Evolutionary conservation across 2,888 invertebrate genomes (phyloP).

Genomic region (Epinotia demarniana): DNA sequence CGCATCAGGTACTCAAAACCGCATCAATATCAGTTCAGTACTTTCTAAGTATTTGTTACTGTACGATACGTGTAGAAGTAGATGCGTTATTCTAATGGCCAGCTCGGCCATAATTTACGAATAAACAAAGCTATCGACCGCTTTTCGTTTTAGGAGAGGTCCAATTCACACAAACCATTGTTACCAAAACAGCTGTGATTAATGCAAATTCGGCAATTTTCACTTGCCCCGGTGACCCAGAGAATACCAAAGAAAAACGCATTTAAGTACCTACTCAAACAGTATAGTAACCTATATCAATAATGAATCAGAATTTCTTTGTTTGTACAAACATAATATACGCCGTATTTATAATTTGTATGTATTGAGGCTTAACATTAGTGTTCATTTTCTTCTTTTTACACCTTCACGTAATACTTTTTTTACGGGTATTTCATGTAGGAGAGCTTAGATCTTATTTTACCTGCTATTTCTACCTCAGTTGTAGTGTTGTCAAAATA

Average conservation of each 20-base stretch:
- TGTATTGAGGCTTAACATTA: background rate
- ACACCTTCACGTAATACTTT: too few species aligned
- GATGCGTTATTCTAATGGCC: background rate
- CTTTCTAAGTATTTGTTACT: too few species aligned
- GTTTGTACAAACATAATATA: background rate
- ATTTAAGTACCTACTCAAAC: constrained; percentile 11
- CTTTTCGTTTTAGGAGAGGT: constrained; percentile 5
- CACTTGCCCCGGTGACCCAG: constrained; percentile 22
- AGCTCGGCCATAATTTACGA: background rate
- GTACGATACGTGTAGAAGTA: too few species aligned
- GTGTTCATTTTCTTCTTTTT: background rate
- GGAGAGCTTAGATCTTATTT: too few species aligned
- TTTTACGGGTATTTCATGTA: too few species aligned
- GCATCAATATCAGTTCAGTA: too few species aligned
- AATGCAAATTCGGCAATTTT: constrained; percentile 36
- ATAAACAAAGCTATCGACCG: constrained; percentile 5
- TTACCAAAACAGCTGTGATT: constrained; percentile 30
- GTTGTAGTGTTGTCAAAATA: too few species aligned
- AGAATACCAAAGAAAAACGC: constrained; percentile 24
- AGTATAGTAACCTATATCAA: background rate
- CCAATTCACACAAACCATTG: constrained; percentile 39
- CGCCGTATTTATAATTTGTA: background rate
- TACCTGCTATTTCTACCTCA: too few species aligned
- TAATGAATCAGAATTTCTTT: background rate
- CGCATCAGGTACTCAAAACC: too few species aligned